Base-by-base conservation (phyloP, 1,140 invertebrate genomes). In the Drosophila murphyi region DNA sequence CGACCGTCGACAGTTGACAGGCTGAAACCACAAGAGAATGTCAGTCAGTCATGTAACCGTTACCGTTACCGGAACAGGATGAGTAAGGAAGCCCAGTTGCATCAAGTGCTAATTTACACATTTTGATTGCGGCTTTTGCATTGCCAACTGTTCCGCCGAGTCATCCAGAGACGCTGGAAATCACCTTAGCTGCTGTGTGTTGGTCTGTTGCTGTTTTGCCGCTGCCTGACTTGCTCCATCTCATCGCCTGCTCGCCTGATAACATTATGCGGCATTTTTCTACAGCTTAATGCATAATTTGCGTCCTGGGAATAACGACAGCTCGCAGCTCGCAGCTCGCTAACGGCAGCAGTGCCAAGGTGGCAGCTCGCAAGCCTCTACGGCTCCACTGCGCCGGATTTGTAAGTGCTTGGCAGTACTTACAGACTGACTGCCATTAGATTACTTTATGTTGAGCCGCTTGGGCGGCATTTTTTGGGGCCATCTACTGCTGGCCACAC, bases 251-350 rank as follows among this genome's bases (percentile, higher is more conserved):
- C 39, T n/a, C 37, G 35, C 31, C 76, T 80, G 85, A 83, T 89
- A 89, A 76, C 85, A 88, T 88, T 88, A 89, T 89, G 71, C 68
- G 78, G 77, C 85, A 89, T 88, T 88, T 88, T 88, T 89, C 85
- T 78, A 78, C 85, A 88, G 85, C 85, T 89, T 88, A 88, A 85
- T 88, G 85, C 85, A 89, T 88, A 89, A 89, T 88, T 88, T 88
- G 85, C 80, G 76, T 85, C 80, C 85, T 89, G 85, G 85, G 85
- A 88, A 85, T 88, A 80, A 68, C 52, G 79, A 61, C 68, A 76
- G 55, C 41, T 43, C 56, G 20, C 47, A 12, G 4, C 51, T 20
- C 35, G 20, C 28, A 47, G 32, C 20, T 20, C 20, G 20, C 20
- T 48, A 54, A 45, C 47, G 6, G 7, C 31, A 48, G 28, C 31